These are phyloP conservation scores for Caenorhabditis inopinata DNA, from an alignment of 1,140 invertebrate genomes.

Conservation along the genomic window DNA sequence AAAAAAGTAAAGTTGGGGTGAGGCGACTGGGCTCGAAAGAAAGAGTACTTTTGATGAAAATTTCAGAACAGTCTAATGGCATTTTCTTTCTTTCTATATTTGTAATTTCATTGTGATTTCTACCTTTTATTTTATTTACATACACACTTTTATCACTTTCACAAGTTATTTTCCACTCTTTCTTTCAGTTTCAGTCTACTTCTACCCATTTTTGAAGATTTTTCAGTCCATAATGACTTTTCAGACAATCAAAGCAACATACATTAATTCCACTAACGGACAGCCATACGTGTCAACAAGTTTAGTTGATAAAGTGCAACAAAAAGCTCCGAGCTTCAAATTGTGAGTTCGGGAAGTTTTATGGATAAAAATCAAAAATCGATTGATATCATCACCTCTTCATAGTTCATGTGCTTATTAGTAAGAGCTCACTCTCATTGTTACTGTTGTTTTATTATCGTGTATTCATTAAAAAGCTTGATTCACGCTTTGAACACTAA, in stretches of 20 bases:
- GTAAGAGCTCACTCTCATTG: too few relatives aligned
- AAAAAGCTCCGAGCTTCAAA: neutral
- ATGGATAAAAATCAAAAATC: too few relatives aligned
- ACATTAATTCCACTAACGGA: conserved; percentile 17
- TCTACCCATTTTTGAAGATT: conserved; percentile 53
- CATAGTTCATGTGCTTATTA: too few relatives aligned
- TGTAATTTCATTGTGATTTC: conserved; percentile 19
- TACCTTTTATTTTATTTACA: neutral
- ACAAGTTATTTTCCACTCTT: neutral
- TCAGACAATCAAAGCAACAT: conserved; percentile 24
- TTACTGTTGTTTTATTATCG: too few relatives aligned
- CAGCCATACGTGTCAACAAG: conserved; percentile 30
- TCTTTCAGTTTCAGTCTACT: conserved; percentile 25
- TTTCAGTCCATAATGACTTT: neutral
- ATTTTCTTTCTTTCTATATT: neutral
- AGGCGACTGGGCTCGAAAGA: neutral
- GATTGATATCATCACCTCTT: too few relatives aligned
- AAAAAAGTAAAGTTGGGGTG: neutral
- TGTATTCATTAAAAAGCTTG: too few relatives aligned
- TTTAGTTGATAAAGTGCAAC: conserved; percentile 16
- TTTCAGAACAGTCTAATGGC: neutral
- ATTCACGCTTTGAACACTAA: too few relatives aligned
- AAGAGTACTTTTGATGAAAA: neutral
- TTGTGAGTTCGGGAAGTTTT: neutral
- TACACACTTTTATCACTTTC: neutral